Percentiles rank a stretch among this genome's conserved stretches.
phyloP scores from a whole-genome alignment of 1,140 invertebrate genomes.

The roundworm (Caenorhabditis elegans) region WBcel235 BX284604.4:240501-241000 shows the following conservation, averaged over 20 bases:
- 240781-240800: slow-evolving; percentile 65
- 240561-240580: background rate
- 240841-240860: background rate
- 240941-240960: slow-evolving; percentile 31
- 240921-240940: slow-evolving; percentile 11
- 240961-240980: slow-evolving; percentile 28
- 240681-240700: background rate
- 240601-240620: background rate
- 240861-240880: slow-evolving; percentile 45
- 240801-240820: slow-evolving; percentile 62
- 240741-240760: slow-evolving; percentile 58
- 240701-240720: slow-evolving; percentile 6
- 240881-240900: slow-evolving; percentile 45
- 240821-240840: slow-evolving; percentile 49
- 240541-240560: slow-evolving; percentile 25
- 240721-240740: slow-evolving; percentile 19
- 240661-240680: background rate
- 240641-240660: slow-evolving; percentile 13
- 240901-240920: slow-evolving; percentile 38
- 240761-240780: slow-evolving; percentile 66
- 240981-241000: background rate
- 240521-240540: background rate
- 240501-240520: background rate
- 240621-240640: background rate
- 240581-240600: background rate